Base-by-base conservation (phyloP, 2,888 invertebrate genomes). In the Carpatolechia fugitivella region DNA sequence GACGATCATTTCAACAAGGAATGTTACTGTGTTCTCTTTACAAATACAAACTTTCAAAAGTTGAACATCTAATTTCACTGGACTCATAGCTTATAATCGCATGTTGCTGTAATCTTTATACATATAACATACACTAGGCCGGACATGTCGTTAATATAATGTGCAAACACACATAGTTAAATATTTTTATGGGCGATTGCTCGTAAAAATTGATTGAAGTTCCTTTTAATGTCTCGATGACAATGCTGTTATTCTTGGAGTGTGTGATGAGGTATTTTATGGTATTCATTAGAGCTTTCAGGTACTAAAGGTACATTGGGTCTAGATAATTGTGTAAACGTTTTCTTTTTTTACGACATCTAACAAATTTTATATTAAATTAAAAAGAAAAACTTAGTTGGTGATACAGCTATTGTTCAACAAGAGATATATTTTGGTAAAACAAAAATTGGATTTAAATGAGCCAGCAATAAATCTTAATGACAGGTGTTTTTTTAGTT, bases 121-220 rank as follows among this genome's bases (percentile, higher is more conserved):
- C 31, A 10, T 48, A 49, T 24, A 24, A 4, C 35, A n/a, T 55
- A 30, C 30, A 30, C 30, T 20, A 29, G 16, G 0, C 35, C 7
- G 38, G n/a, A 50, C 36, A 50, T 38, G 60, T 74, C 80, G 82
- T 89, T 89, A 90, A 89, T 89, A 88, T 82, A 70, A 80, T 73
- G 72, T 72, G 81, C 85, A 89, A 90, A 90, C 83, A 90, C 84
- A 86, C 72, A n/a, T n/a, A 80, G 81, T 89, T 88, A 89, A 90
- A 89, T 82, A 89, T 87, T 88, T 90, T 89, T 89, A 89, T 82
- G 86, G 60, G 77, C 73, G 76, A 82, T 78, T 69, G 77, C 68
- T 87, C 89, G 86, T 90, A 90, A 90, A 89, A 76, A 64, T 76
- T 87, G 87, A 90, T 90, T 89, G 88, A 88, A 81, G 74, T 67